Conservation (phyloP, 2,888 invertebrate genomes). For the Noctua janthe region DNA sequence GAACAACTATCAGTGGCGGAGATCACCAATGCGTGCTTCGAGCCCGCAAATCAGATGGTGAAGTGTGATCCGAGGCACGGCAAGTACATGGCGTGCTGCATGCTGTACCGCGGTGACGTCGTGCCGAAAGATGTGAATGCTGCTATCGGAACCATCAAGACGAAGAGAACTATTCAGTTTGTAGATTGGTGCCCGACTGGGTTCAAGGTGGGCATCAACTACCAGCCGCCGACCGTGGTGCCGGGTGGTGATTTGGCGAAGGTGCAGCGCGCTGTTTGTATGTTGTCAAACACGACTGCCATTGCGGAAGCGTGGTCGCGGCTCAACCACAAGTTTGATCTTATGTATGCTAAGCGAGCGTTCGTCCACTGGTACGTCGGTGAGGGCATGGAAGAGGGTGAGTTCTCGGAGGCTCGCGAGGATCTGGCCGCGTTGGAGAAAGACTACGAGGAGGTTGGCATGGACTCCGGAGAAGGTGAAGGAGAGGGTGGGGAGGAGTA, state of each 20-base stretch:
- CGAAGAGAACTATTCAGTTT: constrained; percentile 97
- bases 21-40: constrained; percentile 98
- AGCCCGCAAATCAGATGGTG: constrained; percentile 98
- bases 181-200: constrained; percentile 97
- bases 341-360: constrained; percentile 99
- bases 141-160: constrained; percentile 98
- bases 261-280: constrained; percentile 98
- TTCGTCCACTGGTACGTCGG: constrained; percentile 99
- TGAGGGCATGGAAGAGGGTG: constrained; percentile 96
- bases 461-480: constrained; percentile 95
- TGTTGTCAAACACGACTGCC: constrained; percentile 99
- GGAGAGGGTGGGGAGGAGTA: constrained; percentile 95
- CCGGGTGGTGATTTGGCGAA: constrained; percentile 98
- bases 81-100: constrained; percentile 98
- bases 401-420: constrained; percentile 95
- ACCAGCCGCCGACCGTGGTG: constrained; percentile 96
- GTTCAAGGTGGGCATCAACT: constrained; percentile 96
- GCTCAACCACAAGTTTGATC: constrained; percentile 98
- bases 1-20: constrained; percentile 97
- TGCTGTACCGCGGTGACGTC: constrained; percentile 98
- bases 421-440: constrained; percentile 93
- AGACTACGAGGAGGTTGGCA: constrained; percentile 96
- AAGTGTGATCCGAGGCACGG: constrained; percentile 97
- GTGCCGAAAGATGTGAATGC: constrained; percentile 98
- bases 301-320: constrained; percentile 99